These are phyloP conservation scores for Ptilonorhynchus violaceus DNA, from an alignment of 2,113 vertebrate species.

Conservation along the genomic window DNA sequence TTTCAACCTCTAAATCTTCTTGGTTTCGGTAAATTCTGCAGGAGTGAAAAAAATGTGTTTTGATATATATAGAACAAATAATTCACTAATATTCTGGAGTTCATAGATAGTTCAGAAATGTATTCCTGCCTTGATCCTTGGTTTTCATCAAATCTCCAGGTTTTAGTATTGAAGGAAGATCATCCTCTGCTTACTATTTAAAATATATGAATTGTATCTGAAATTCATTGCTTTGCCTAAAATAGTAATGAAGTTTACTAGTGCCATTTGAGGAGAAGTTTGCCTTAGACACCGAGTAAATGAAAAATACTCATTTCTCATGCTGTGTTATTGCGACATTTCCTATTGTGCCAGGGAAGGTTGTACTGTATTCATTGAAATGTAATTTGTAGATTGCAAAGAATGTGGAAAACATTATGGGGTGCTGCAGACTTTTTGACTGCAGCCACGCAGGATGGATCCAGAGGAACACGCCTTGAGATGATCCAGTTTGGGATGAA, in stretches of 20 bases:
- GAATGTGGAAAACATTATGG: slow-evolving; percentile 65
- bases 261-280: slow-evolving; percentile 35
- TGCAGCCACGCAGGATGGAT: slow-evolving; percentile 47
- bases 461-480: slow-evolving; percentile 42
- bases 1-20: background rate
- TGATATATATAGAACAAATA: background rate
- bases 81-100: background rate
- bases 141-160: background rate
- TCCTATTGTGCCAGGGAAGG: background rate
- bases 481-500: slow-evolving; percentile 64
- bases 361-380: background rate
- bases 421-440: slow-evolving; percentile 66
- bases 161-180: slow-evolving; percentile 16
- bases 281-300: slow-evolving; percentile 15
- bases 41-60: background rate
- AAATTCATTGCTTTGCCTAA: slow-evolving; percentile 20
- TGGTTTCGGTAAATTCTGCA: background rate
- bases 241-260: background rate
- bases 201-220: background rate
- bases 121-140: background rate
- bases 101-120: background rate
- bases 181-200: background rate
- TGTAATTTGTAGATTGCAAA: slow-evolving; percentile 56
- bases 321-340: background rate
- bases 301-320: background rate